Evolutionary conservation across 2,888 invertebrate genomes (phyloP).

Genomic region (Trissoscelio sp.): DNA sequence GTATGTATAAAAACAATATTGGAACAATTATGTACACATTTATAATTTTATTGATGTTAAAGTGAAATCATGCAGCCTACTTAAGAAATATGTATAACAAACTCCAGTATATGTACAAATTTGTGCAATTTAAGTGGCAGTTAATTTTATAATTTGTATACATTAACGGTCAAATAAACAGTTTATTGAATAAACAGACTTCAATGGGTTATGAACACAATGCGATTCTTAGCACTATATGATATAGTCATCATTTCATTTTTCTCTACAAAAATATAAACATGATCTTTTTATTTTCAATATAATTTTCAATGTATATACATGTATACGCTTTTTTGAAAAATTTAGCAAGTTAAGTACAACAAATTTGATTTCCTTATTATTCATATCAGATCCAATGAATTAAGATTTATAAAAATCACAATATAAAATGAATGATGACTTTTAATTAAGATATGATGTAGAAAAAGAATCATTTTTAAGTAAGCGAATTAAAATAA

Average conservation of each 20-base stretch:
- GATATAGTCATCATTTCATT: slow-evolving; percentile 25
- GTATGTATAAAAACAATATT: slow-evolving; percentile 7
- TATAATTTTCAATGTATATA: too few relatives aligned
- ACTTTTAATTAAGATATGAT: not conserved
- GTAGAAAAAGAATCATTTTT: not conserved
- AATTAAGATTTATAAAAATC: too few relatives aligned
- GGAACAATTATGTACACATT: slow-evolving; percentile 31
- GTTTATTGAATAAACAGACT: slow-evolving; percentile 46
- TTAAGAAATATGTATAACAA: slow-evolving; percentile 49
- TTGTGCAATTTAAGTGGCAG: slow-evolving; percentile 52
- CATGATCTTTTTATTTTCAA: not conserved
- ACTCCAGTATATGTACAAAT: slow-evolving; percentile 50
- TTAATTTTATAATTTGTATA: slow-evolving; percentile 19
- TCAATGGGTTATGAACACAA: slow-evolving; percentile 38
- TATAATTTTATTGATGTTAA: not conserved
- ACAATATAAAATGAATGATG: not conserved
- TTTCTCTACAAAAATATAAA: slow-evolving; percentile 16
- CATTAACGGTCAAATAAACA: slow-evolving; percentile 28
- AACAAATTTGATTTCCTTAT: too few relatives aligned
- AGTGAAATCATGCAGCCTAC: slow-evolving; percentile 44
- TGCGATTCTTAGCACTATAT: slow-evolving; percentile 30
- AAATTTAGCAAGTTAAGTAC: too few relatives aligned
- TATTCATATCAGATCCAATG: too few relatives aligned
- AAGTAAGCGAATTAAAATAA: too few relatives aligned
- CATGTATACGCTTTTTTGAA: too few relatives aligned